phyloP scores from a whole-genome alignment of 1,140 invertebrate species.

The Pseudomyrmex cubaensis region DNA sequence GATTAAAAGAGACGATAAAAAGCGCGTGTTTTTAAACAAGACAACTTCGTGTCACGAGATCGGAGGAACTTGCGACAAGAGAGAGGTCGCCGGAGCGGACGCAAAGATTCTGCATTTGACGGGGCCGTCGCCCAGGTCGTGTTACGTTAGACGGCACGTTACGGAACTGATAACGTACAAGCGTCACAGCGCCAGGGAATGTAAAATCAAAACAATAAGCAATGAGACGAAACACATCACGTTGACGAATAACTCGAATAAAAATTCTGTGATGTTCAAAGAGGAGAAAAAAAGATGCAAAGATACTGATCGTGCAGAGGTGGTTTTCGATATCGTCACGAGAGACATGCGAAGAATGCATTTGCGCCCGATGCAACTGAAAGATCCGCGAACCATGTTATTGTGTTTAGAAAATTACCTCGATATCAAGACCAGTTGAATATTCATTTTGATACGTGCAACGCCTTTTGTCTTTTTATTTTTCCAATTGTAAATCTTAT shows the following conservation, averaged over 20 bases:
- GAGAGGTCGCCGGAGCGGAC: conserved; percentile 18
- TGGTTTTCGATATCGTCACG: conserved; percentile 75
- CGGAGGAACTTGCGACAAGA: background rate
- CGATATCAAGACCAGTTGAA: conserved; percentile 57
- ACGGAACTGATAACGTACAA: conserved; percentile 57
- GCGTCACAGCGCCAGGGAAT: conserved; percentile 37
- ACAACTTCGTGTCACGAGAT: background rate
- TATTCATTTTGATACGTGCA: background rate
- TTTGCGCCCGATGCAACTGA: conserved; percentile 74
- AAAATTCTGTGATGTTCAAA: background rate
- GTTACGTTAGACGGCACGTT: conserved; percentile 64
- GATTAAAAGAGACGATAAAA: background rate
- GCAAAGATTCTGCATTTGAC: conserved; percentile 58
- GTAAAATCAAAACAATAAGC: conserved; percentile 3
- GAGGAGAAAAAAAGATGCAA: conserved; percentile 9
- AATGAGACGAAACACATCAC: background rate
- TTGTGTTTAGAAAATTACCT: conserved; percentile 79
- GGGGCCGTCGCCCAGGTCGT: conserved; percentile 62
- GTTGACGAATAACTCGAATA: background rate
- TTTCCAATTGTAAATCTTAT: background rate
- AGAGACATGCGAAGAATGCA: conserved; percentile 74
- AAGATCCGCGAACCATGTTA: conserved; percentile 73
- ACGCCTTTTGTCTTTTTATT: background rate
- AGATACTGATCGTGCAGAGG: conserved; percentile 38
- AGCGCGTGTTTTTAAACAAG: conserved; percentile 4